Evolutionary conservation across 2,888 invertebrate species (phyloP).

Genomic region (Lacanobia wlatinum): DNA sequence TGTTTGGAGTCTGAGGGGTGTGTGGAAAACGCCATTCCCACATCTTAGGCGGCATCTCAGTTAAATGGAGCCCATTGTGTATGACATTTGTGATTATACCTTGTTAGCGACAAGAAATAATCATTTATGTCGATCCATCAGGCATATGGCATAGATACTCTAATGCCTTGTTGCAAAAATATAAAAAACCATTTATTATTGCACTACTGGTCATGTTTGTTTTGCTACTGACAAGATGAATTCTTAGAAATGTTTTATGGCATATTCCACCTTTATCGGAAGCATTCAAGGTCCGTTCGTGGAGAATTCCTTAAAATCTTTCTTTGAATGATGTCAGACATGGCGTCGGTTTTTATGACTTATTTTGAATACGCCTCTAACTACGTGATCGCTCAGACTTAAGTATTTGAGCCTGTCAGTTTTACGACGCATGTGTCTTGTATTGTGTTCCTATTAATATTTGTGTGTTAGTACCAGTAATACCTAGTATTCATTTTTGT

Average conservation of each 20-base stretch:
- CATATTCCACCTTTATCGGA: constrained; percentile 13
- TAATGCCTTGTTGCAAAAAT: not conserved
- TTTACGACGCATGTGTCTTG: constrained; percentile 32
- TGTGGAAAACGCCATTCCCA: too few species aligned
- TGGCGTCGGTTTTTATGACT: constrained; percentile 54
- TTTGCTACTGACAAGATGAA: not conserved
- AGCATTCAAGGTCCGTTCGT: constrained; percentile 30
- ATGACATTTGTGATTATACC: not conserved
- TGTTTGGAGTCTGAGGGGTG: too few species aligned
- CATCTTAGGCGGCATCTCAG: too few species aligned
- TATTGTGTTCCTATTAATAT: constrained; percentile 9
- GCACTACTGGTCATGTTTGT: not conserved
- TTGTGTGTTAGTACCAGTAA: not conserved
- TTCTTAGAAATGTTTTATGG: constrained; percentile 15
- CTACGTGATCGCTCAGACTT: constrained; percentile 14
- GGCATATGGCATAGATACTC: too few species aligned
- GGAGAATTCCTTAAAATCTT: constrained; percentile 43
- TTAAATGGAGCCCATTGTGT: too few species aligned
- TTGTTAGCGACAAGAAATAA: not conserved
- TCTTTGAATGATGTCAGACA: constrained; percentile 44
- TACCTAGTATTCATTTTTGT: constrained; percentile 1
- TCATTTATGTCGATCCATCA: not conserved
- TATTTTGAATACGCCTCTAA: constrained; percentile 32
- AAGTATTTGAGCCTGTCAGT: constrained; percentile 15
- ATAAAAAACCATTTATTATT: not conserved